Percentiles rank a stretch among this genome's conserved stretches.
phyloP scores from a whole-genome alignment of 2,888 invertebrate species.

The Cepaea hortensis region DNA sequence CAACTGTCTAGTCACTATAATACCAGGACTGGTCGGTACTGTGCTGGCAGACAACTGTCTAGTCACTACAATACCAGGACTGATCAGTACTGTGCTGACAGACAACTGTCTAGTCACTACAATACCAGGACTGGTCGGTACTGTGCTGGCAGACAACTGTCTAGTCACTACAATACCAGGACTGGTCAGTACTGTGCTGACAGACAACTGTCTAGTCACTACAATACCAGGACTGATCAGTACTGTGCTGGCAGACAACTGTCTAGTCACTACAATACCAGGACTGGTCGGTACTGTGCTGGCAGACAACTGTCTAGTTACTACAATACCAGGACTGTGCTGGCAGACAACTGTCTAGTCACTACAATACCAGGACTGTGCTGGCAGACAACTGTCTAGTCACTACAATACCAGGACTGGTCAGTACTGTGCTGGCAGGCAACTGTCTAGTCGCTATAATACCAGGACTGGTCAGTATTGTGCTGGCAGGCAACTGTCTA shows the following conservation, averaged over 20 bases:
- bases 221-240: constrained; percentile 92
- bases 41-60: no score
- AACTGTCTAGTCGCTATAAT: constrained; percentile 78
- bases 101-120: no score
- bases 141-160: no score
- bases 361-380: constrained; percentile 85
- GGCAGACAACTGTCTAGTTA: no score
- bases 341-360: no score
- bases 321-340: constrained; percentile 85
- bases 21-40: constrained; percentile 95
- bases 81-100: constrained; percentile 91
- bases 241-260: no score
- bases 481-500: no score
- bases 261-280: constrained; percentile 82
- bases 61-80: constrained; percentile 85
- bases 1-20: no score
- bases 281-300: constrained; percentile 93
- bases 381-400: no score
- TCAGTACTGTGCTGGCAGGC: constrained; percentile 89
- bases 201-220: no score
- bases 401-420: constrained; percentile 86
- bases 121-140: constrained; percentile 93
- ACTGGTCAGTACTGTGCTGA: constrained; percentile 91
- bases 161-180: constrained; percentile 84
- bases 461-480: constrained; percentile 95